These are phyloP conservation scores for Micromys minutus DNA, from an alignment of 2,113 vertebrate genomes.

Conservation along the genomic window DNA sequence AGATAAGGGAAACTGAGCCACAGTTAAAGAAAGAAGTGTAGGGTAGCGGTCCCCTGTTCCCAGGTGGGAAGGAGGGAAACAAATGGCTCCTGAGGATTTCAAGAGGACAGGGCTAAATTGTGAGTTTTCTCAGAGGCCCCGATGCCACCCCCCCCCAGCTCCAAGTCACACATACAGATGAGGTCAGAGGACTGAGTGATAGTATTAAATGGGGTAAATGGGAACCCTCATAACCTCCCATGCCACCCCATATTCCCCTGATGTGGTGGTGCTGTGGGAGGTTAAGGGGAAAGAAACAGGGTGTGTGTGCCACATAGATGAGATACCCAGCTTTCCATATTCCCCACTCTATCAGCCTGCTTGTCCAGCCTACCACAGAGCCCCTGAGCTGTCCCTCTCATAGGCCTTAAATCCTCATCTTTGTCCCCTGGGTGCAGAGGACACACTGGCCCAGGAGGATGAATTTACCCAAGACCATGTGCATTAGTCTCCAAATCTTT, in stretches of 20 bases:
- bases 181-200: background rate
- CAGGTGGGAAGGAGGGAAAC: background rate
- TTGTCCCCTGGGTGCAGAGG: background rate
- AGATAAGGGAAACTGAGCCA: background rate
- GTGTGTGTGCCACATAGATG: fast-evolving
- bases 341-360: background rate
- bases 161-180: background rate
- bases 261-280: background rate
- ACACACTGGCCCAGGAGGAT: background rate
- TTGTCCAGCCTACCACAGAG: background rate
- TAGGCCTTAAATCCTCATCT: fast-evolving
- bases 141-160: background rate
- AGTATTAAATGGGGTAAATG: background rate
- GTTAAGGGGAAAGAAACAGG: background rate
- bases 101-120: background rate
- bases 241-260: background rate
- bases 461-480: background rate
- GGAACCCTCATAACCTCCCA: background rate
- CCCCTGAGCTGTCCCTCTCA: no score
- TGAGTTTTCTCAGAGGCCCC: background rate
- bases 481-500: background rate
- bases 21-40: background rate
- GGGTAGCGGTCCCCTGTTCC: background rate
- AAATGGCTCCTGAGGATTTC: background rate
- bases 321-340: background rate